Conservation (phyloP, 2,113 vertebrate species). For the Hemiprocne comata region DNA sequence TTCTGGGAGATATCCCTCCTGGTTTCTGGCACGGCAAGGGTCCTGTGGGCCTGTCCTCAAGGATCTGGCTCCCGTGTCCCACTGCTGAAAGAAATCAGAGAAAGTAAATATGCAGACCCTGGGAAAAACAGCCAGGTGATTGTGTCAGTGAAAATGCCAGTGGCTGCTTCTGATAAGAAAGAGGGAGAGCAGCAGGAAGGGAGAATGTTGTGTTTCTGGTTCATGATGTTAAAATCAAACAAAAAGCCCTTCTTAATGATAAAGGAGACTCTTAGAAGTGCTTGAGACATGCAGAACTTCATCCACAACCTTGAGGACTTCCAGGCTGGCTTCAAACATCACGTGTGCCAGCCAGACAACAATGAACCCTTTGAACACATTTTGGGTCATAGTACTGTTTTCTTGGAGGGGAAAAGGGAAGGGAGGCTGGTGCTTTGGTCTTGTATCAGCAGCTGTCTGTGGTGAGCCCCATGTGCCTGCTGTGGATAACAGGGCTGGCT, state of each 20-base stretch:
- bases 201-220: not conserved
- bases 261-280: not conserved
- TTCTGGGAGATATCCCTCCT: not conserved
- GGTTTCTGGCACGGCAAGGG: not conserved
- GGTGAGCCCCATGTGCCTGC: not conserved
- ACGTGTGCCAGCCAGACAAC: not conserved
- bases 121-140: not conserved
- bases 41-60: not conserved
- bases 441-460: not conserved
- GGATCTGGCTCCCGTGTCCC: not conserved
- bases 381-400: conserved; percentile 2
- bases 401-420: not conserved
- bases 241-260: not conserved
- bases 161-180: not conserved
- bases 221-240: not conserved
- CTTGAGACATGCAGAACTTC: not conserved
- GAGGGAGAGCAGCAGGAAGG: not conserved
- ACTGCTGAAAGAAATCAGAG: not conserved
- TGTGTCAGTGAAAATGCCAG: not conserved
- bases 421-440: not conserved
- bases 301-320: conserved; percentile 4
- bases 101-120: not conserved
- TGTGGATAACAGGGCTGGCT: not conserved
- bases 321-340: not conserved
- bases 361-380: not conserved